These are phyloP conservation scores for Xestobium rufovillosum DNA, from an alignment of 2,888 invertebrate genomes.

Conservation along the genomic window DNA sequence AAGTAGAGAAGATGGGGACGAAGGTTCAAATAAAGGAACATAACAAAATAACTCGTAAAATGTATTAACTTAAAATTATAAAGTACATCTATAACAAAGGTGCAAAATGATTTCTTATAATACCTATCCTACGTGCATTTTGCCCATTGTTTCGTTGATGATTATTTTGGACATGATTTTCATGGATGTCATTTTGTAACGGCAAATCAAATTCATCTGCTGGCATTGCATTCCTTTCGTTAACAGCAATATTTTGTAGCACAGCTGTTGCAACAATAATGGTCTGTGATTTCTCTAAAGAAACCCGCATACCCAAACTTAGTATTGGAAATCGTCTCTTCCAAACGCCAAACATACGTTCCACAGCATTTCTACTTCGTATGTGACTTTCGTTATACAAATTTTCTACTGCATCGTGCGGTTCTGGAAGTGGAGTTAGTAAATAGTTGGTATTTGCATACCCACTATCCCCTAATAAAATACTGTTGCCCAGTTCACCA, in stretches of 20 bases:
- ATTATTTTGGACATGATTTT: too few relatives aligned
- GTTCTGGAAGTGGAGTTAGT: conserved; percentile 25
- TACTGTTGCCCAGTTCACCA: conserved; percentile 12
- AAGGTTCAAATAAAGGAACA: too few relatives aligned
- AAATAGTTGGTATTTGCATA: conserved; percentile 23
- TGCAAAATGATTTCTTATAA: too few relatives aligned
- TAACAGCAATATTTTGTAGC: conserved; percentile 24
- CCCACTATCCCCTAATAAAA: conserved; percentile 27
- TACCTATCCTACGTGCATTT: too few relatives aligned
- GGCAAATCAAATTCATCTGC: too few relatives aligned
- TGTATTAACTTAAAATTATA: too few relatives aligned
- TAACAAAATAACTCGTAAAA: too few relatives aligned
- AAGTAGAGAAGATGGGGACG: too few relatives aligned
- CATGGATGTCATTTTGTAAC: too few relatives aligned
- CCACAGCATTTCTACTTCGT: conserved; percentile 14
- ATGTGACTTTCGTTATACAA: conserved; percentile 25
- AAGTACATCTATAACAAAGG: too few relatives aligned
- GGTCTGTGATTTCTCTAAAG: conserved; percentile 20
- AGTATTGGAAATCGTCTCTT: conserved; percentile 30
- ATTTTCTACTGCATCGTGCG: conserved; percentile 18
- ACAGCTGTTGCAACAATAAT: conserved; percentile 23
- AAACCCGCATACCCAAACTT: conserved; percentile 26
- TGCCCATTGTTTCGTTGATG: too few relatives aligned
- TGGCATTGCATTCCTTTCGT: too few relatives aligned
- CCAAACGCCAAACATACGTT: conserved; percentile 25